These are phyloP conservation scores for Epinephelus fuscoguttatus DNA, from an alignment of 2,113 vertebrate species.

Conservation along the genomic window DNA sequence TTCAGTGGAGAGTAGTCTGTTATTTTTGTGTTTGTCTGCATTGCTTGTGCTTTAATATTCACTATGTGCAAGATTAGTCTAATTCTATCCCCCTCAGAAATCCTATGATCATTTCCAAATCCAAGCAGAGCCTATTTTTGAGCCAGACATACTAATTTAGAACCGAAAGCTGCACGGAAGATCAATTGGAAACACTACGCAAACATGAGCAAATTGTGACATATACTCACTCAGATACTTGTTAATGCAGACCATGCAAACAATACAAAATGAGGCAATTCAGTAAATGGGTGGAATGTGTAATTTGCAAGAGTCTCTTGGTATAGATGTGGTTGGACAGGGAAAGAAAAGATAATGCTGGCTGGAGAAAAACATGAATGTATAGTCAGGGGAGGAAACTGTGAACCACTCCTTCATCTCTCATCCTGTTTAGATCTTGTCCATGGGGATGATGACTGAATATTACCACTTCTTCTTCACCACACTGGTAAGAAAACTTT, in stretches of 20 bases:
- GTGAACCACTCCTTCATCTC: conserved; percentile 26
- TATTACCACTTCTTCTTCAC: conserved; percentile 99
- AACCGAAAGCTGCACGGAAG: conserved; percentile 43
- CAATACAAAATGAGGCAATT: conserved; percentile 29
- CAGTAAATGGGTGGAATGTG: conserved; percentile 12
- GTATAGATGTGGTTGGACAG: conserved; percentile 8
- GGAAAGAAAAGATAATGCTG: conserved; percentile 15
- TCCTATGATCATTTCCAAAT: conserved; percentile 57
- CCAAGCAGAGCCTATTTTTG: conserved; percentile 55
- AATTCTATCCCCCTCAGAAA: conserved; percentile 58
- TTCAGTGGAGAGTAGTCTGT: conserved; percentile 12
- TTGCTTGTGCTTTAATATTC: conserved; percentile 51
- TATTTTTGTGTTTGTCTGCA: conserved; percentile 27
- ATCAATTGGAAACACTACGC: conserved; percentile 53
- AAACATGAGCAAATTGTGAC: conserved; percentile 43
- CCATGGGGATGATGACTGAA: conserved; percentile 99
- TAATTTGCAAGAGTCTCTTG: neutral
- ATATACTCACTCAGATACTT: conserved; percentile 16
- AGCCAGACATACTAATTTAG: conserved; percentile 52
- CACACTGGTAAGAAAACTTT: conserved; percentile 90
- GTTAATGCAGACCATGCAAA: conserved; percentile 31
- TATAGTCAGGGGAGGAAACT: neutral
- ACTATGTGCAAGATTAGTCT: conserved; percentile 54
- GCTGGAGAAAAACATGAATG: conserved; percentile 4
- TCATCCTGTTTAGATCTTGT: conserved; percentile 88